A percentile compares a stretch with the other conserved stretches of the same genome.
Conservation (phyloP, 1,140 invertebrate species). For the Wasmannia auropunctata region DNA sequence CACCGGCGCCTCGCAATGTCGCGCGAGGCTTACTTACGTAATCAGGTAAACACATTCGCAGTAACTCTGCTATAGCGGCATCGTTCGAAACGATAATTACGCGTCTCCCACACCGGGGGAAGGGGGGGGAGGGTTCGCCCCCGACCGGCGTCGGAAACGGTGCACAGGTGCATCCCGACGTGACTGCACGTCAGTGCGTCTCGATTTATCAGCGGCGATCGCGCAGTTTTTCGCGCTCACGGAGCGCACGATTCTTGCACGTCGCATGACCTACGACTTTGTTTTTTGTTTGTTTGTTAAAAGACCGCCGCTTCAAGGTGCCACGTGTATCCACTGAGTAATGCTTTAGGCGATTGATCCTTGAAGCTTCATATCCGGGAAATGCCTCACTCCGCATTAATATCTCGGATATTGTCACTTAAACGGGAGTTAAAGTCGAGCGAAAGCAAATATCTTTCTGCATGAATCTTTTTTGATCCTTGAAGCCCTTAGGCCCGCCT, state of each 20-base stretch:
- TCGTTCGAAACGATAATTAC: slow-evolving; percentile 82
- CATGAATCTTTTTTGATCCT: not conserved
- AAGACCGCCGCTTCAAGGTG: not conserved
- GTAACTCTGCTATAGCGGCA: slow-evolving; percentile 54
- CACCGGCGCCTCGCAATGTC: not conserved
- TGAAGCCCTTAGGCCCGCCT: not conserved
- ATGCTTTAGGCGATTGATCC: not conserved
- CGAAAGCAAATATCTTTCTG: not conserved
- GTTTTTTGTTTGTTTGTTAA: too few species aligned
- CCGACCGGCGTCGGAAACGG: slow-evolving; percentile 17
- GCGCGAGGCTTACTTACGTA: slow-evolving; percentile 57
- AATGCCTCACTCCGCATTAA: not conserved
- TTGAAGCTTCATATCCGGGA: not conserved
- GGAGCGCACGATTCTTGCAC: not conserved
- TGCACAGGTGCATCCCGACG: slow-evolving; percentile 25
- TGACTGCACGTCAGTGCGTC: slow-evolving; percentile 9
- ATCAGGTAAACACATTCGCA: slow-evolving; percentile 63
- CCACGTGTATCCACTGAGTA: not conserved
- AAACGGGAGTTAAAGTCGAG: not conserved
- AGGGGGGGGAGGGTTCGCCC: too few species aligned
- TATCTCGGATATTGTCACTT: not conserved
- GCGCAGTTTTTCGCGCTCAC: not conserved
- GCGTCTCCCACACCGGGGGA: slow-evolving; percentile 70
- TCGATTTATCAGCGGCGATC: slow-evolving; percentile 14
- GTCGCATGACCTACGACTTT: not conserved